Conservation (phyloP, 23 tunicate species). For the Pegea sp. region DNA sequence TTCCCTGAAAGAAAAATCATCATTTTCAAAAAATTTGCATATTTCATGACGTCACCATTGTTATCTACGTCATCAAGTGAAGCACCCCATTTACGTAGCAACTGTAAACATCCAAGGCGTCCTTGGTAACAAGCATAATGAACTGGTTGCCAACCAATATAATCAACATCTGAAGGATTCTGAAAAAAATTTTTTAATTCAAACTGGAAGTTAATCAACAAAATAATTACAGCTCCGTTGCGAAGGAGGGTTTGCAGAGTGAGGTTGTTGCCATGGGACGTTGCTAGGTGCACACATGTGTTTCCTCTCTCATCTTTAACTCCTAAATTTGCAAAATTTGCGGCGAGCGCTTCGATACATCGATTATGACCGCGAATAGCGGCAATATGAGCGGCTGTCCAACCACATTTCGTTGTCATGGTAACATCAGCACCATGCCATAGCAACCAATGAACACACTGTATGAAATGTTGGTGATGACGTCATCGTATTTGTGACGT, state of each 20-base stretch:
- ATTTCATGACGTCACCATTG: constrained; percentile 19
- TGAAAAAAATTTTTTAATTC: neutral
- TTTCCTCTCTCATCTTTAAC: neutral
- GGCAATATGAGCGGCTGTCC: constrained; percentile 90
- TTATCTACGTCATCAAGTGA: constrained; percentile 75
- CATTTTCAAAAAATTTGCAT: neutral
- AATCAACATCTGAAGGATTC: constrained; percentile 7
- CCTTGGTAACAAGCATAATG: constrained; percentile 84
- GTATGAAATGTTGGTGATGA: neutral
- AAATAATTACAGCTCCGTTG: neutral
- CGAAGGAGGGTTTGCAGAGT: neutral
- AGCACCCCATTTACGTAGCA: constrained; percentile 78
- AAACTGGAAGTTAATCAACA: neutral
- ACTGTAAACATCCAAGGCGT: constrained; percentile 68
- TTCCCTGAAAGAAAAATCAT: constrained; percentile 24
- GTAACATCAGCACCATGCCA: constrained; percentile 91
- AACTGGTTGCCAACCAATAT: constrained; percentile 75
- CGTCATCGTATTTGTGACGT: neutral
- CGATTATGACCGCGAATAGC: constrained; percentile 82
- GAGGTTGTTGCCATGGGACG: too few relatives aligned
- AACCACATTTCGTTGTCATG: constrained; percentile 65
- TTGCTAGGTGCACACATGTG: neutral
- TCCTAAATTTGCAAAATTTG: constrained; percentile 46
- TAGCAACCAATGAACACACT: constrained; percentile 86
- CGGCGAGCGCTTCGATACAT: too few relatives aligned